Conservation (phyloP, 2,888 invertebrate species). For the Notodonta ziczac region DNA sequence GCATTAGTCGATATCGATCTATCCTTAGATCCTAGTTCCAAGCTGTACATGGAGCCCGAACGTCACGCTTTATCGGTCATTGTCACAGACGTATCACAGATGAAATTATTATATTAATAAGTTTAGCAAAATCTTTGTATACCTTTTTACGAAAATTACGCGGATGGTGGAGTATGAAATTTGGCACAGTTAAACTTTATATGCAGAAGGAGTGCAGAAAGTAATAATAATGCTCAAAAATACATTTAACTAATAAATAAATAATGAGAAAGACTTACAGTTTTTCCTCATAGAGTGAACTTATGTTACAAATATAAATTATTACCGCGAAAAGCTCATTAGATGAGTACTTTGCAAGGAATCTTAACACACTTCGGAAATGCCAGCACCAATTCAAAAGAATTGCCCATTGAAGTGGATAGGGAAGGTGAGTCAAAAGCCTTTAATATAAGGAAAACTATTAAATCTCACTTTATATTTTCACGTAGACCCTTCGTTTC, state of each 20-base stretch:
- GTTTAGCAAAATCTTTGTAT: no score
- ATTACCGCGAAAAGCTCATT: neutral
- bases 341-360: neutral
- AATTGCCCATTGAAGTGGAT: conserved; percentile 30
- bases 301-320: neutral
- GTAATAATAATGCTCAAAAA: no score
- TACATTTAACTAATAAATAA: no score
- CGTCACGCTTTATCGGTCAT: neutral
- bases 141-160: no score
- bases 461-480: no score
- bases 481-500: no score
- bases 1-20: neutral
- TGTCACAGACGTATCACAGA: neutral
- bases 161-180: no score
- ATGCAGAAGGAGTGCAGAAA: no score
- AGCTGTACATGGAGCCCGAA: neutral
- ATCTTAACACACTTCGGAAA: conserved; percentile 28
- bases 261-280: no score
- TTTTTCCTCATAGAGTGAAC: no score
- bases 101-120: no score
- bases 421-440: neutral
- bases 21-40: neutral
- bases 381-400: conserved; percentile 34
- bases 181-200: no score
- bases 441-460: neutral